Evolutionary conservation across 2,797 vertebrate species (phyloP), one percentile per base, ranked within the genome.

Genomic region (Argyrosomus regius): DNA sequence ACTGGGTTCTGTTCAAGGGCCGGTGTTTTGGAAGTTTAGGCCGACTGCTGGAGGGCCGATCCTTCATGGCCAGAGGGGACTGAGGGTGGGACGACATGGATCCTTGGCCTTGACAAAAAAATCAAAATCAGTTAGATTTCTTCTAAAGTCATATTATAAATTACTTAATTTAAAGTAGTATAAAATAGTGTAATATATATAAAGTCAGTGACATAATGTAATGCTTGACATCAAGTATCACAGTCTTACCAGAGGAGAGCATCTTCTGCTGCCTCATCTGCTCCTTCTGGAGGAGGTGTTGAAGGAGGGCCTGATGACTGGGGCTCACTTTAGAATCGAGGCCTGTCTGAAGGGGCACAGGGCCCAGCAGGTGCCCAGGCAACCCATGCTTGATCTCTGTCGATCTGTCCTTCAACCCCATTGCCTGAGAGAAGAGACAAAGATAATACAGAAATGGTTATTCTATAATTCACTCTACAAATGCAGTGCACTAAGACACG

Each of bases 181-280:
- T 41, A 62, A 24, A 5, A 4, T 14, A 35, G 9, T 49, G 17
- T n/a, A n/a, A 2, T 39, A 43, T 1, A 26, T 26, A 26, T 26
- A 26, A 26, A 26, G 26, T 26, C 26, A 26, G n/a, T 20, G 6
- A 26, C 1, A 1, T 14, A 72, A 70, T 4, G 20, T 43, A n/a
- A 26, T 49, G 14, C 13, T 20, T 66, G 28, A 78, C 43, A 50
- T 65, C 20, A 26, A 20, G 18, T 35, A 67, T 43, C 0, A 8
- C 28, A 11, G 43, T 70, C 92, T 96, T 95, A 99, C 98, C 97
- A 85, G 96, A 88, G 86, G 96, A 96, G 79, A 99, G 95, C 78
- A 98, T 96, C 94, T 98, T 99, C 87, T 99, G 98, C 82, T 99
- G 97, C 74, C 98, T 95, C 94, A 99, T 97, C 91, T 99, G 98